These are phyloP conservation scores for Microcebus jonahi DNA, from an alignment of 2,113 vertebrate genomes.

Conservation along the genomic window DNA sequence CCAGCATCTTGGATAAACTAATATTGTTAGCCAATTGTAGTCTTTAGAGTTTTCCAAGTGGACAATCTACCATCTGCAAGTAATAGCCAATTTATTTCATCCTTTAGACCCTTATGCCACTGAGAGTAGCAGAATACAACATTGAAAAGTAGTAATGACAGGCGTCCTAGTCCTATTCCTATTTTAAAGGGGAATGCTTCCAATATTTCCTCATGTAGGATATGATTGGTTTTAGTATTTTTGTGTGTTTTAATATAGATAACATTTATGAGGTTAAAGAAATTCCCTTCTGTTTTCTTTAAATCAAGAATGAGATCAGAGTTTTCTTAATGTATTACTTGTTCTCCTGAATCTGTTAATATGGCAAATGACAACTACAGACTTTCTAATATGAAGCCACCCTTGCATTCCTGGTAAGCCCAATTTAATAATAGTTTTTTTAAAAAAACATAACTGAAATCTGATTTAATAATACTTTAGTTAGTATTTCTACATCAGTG, in stretches of 20 bases:
- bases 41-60: neutral
- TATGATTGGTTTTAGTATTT: neutral
- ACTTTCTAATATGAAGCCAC: neutral
- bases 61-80: neutral
- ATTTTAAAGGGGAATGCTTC: neutral
- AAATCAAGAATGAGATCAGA: neutral
- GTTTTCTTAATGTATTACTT: constrained; percentile 12
- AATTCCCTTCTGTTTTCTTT: neutral
- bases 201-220: neutral
- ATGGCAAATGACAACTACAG: neutral
- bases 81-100: neutral
- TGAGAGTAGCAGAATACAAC: neutral
- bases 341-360: neutral
- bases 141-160: neutral
- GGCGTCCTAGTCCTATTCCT: neutral
- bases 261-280: neutral
- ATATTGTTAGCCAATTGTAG: neutral
- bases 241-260: neutral
- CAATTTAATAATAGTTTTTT: neutral
- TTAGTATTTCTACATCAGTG: neutral
- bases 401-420: neutral
- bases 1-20: neutral
- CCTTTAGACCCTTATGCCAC: neutral
- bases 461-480: neutral
- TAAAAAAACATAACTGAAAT: neutral